Evolutionary conservation across 2,797 vertebrate genomes (phyloP), one percentile per base, ranked within the genome.

Genomic region (Pangasius macronema): DNA sequence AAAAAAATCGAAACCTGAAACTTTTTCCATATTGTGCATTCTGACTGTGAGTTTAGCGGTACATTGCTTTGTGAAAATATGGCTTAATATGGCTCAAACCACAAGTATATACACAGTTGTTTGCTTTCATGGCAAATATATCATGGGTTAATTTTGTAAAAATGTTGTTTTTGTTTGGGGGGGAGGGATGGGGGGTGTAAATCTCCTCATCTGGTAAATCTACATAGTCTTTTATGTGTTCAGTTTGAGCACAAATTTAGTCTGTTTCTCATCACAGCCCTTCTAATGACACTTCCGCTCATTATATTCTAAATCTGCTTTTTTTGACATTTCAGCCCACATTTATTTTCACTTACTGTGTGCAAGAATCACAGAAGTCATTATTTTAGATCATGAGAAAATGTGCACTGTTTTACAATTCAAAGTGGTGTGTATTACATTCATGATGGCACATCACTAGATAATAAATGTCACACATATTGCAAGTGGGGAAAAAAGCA

Each of bases 191-290:
- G 53, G 20, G 18, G 20, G 20, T 3, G 33, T 24, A 72, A 72
- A 72, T 39, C 2, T 13, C 14, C 18, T 73, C 22, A 20, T 53
- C n/a, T 33, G n/a, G 6, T 3, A 30, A 46, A 20, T 51, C 11
- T 76, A 51, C 46, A 76, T 76, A 18, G 10, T 53, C 75, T 53
- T 33, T 77, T 11, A 77, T 77, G 27, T 55, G 27, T 30, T 30
- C 14, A 30, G 16, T 79, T 11, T 55, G n/a, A 55, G 49, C 46
- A 51, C 46, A 18, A 76, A 51, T 30, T 51, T 16, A 8, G 13
- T 46, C 46, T 30, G 73, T 76, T 76, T 76, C 73, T 76, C 49
- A 76, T 51, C 73, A 76, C 27, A 30, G 27, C 72, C 14, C 46
- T 51, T 75, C 27, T 76, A 51, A 51, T 18, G 72, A 75, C 46